Base-by-base conservation (phyloP, 2,888 invertebrate genomes). In the Cheilosia grossa region DNA sequence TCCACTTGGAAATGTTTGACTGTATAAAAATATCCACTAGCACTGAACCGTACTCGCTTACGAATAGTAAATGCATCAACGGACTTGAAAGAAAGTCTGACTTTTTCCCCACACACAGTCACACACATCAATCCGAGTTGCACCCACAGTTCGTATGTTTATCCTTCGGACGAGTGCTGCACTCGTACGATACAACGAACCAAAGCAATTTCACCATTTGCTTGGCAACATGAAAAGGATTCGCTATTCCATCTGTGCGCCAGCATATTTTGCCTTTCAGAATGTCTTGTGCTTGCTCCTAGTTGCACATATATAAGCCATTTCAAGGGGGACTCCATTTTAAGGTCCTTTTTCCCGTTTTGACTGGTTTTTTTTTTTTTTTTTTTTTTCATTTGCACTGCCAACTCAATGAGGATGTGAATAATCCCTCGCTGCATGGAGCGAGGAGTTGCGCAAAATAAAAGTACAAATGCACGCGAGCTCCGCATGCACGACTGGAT, bases 261-360 rank as follows among this genome's bases (percentile, higher is more conserved):
- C 69, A 27, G 21, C 61, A 47, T 33, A 58, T 56, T 59, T n/a
- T 21, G 51, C 47, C 47, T 47, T 51, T 58, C 75, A 47, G 33
- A 24, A 54, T 44, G 61, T 42, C 15, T 42, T 42, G 51, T 61
- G 51, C 21, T 42, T n/a, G 13, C 24, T 51, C 61, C 77, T 30
- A 53, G 47, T 44, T 63, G 63, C 19, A 69, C 47, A 69, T 61
- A 56, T 61, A 44, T 61, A 67, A 67, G 51, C 51, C 49, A 67
- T 49, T 77, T 67, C 24, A 75, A 67, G 27, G 64, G 56, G 73
- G 64, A 66, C 74, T 74, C 64, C 64, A 66, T 74, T 74, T 74
- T 66, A 30, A 40, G 66, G 51, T 75, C 75, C 75, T 59, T 59
- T 49, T n/a, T 10, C 10, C 7, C n/a, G 37, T 37, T 37, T 10